Percentiles rank a stretch among this genome's conserved stretches.
Evolutionary conservation across 1,140 invertebrate species (phyloP).

Genomic region (Liolophura sinensis): DNA sequence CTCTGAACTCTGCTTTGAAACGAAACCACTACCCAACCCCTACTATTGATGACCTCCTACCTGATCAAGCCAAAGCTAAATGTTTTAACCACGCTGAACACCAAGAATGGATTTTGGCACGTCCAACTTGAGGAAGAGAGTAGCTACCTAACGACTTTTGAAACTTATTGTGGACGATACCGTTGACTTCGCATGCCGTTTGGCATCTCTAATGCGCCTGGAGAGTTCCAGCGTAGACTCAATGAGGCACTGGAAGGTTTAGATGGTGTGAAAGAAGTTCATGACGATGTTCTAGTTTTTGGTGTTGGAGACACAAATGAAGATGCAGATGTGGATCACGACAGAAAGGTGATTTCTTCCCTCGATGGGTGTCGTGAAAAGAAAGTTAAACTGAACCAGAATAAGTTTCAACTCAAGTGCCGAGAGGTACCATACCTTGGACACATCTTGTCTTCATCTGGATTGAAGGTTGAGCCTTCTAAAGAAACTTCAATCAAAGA

Average conservation of each 20-base stretch:
- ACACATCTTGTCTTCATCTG: too few species aligned
- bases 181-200: slow-evolving; percentile 21
- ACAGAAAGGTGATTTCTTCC: too few species aligned
- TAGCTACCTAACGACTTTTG: slow-evolving; percentile 27
- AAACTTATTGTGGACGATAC: slow-evolving; percentile 23
- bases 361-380: too few species aligned
- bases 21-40: too few species aligned
- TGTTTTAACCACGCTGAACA: slow-evolving; percentile 61
- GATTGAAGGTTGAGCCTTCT: too few species aligned
- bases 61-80: slow-evolving; percentile 49
- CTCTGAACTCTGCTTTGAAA: too few species aligned
- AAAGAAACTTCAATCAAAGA: too few species aligned
- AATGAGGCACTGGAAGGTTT: slow-evolving; percentile 23
- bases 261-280: slow-evolving; percentile 15
- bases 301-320: too few species aligned
- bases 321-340: too few species aligned
- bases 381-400: too few species aligned
- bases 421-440: too few species aligned
- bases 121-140: slow-evolving; percentile 19
- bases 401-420: too few species aligned
- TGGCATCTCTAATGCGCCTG: slow-evolving; percentile 19
- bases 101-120: slow-evolving; percentile 56
- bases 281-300: slow-evolving; percentile 40
- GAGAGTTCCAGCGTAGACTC: slow-evolving; percentile 20
- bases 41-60: slow-evolving; percentile 21